A percentile compares a stretch with the other conserved stretches of the same genome.
Conservation (phyloP, 35 echinoderm and acorn worm species). For the Eucidaris tribuloides region DNA sequence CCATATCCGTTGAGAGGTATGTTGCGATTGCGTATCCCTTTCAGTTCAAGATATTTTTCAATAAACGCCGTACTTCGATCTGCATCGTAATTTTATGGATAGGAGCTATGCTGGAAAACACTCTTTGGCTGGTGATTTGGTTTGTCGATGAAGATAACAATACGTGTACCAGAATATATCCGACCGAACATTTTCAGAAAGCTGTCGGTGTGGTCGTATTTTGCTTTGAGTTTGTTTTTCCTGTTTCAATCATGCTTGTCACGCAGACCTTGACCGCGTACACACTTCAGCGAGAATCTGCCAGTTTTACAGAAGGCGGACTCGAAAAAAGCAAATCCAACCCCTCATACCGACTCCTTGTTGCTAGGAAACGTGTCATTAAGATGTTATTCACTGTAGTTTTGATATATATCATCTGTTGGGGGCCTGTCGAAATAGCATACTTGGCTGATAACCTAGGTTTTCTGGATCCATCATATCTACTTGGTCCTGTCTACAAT, state of each 20-base stretch:
- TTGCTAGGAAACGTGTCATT: not conserved
- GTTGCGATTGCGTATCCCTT: constrained; percentile 45
- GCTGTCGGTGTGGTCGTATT: too few relatives aligned
- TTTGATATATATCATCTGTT: constrained; percentile 10
- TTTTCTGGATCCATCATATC: not conserved
- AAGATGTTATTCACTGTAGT: constrained; percentile 1
- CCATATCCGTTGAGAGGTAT: constrained; percentile 57
- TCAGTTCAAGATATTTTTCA: constrained; percentile 32
- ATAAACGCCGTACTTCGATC: too few relatives aligned
- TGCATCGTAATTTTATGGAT: too few relatives aligned
- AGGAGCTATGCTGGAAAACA: too few relatives aligned
- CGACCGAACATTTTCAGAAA: too few relatives aligned
- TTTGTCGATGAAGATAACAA: too few relatives aligned
- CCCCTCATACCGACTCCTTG: not conserved
- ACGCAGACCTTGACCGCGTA: not conserved
- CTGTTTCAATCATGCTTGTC: not conserved
- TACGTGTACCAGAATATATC: too few relatives aligned
- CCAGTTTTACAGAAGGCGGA: not conserved
- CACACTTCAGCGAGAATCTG: not conserved
- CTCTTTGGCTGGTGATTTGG: too few relatives aligned
- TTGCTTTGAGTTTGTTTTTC: not conserved
- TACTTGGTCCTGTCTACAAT: not conserved
- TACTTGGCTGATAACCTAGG: constrained; percentile 20
- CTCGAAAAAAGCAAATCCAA: not conserved
- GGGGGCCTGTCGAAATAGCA: constrained; percentile 1